Conservation (phyloP, 2,113 vertebrate species). For the Corvus moneduloides region DNA sequence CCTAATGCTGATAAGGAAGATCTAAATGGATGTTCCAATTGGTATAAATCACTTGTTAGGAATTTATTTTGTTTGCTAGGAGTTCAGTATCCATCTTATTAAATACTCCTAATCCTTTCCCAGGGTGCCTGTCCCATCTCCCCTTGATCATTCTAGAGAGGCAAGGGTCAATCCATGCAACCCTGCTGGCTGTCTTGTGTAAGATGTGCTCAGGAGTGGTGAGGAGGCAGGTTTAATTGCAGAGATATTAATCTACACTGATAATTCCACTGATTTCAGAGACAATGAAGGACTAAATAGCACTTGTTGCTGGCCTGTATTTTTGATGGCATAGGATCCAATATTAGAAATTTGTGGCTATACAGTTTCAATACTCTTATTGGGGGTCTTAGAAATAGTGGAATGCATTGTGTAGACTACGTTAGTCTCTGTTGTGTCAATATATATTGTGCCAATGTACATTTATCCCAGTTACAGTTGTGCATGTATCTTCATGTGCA, state of each 20-base stretch:
- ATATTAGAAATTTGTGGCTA: background rate
- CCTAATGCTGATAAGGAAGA: background rate
- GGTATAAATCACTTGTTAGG: too few relatives aligned
- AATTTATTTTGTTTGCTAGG: background rate
- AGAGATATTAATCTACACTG: background rate
- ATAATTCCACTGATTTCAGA: background rate
- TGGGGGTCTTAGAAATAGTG: background rate
- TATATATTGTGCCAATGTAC: background rate
- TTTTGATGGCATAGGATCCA: background rate
- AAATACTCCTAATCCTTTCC: background rate
- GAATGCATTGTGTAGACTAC: background rate
- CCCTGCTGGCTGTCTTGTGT: too few relatives aligned
- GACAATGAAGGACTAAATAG: background rate
- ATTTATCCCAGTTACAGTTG: background rate
- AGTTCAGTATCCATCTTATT: background rate
- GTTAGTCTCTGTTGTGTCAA: accelerated
- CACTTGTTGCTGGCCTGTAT: background rate
- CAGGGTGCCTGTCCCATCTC: background rate
- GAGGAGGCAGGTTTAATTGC: too few relatives aligned
- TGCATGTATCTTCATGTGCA: background rate
- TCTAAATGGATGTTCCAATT: background rate
- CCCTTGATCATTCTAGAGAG: background rate
- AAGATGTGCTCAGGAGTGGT: background rate
- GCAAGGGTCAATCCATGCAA: background rate
- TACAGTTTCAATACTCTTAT: background rate